A percentile compares a stretch with the other conserved stretches of the same genome.
These are phyloP conservation scores for Tragelaphus imberbis DNA, from an alignment of 2,113 vertebrate species.

Conservation along the genomic window DNA sequence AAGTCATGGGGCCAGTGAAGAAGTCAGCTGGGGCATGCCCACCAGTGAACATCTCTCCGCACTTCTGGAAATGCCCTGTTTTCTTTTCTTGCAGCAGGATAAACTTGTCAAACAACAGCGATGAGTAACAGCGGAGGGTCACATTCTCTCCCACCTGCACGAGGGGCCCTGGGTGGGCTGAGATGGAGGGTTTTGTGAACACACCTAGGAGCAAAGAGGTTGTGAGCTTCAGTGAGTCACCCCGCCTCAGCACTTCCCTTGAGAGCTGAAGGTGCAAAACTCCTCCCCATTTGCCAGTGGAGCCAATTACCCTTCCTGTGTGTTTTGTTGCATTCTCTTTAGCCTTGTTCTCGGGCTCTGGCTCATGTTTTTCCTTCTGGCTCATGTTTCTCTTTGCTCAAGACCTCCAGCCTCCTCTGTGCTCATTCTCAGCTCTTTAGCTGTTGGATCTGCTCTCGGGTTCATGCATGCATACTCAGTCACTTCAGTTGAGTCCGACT, in stretches of 20 bases:
- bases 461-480: not conserved
- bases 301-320: too few species aligned
- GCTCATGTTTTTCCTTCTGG: not conserved
- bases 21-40: not conserved
- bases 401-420: not conserved
- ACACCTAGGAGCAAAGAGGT: not conserved
- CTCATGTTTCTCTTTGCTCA: not conserved
- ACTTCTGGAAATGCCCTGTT: accelerated
- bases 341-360: too few species aligned
- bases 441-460: not conserved
- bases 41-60: accelerated
- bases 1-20: accelerated
- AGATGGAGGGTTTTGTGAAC: not conserved
- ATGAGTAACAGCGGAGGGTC: not conserved
- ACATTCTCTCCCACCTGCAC: accelerated
- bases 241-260: accelerated
- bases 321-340: not conserved
- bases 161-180: not conserved
- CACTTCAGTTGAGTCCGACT: accelerated
- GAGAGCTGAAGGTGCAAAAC: not conserved
- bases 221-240: not conserved
- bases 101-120: accelerated
- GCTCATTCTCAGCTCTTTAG: not conserved
- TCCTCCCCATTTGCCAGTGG: accelerated
- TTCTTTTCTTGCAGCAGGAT: accelerated